phyloP scores from a whole-genome alignment of 64 coral and sea anemone species.

The Actinia equina region DNA sequence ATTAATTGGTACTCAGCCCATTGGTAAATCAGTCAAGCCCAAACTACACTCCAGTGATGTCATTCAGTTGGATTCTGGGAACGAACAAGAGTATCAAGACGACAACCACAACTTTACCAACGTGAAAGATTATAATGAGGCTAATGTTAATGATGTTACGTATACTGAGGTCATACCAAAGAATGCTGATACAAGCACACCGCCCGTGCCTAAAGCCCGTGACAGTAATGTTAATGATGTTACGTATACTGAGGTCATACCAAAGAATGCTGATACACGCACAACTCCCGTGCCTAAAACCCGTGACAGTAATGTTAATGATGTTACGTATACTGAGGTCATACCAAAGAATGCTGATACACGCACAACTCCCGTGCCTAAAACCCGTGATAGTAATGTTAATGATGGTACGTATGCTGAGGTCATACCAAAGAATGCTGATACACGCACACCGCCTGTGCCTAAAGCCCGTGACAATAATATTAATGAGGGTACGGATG shows the following conservation, averaged over 20 bases:
- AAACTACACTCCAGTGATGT: background rate
- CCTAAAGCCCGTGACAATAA: constrained; percentile 3
- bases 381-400: constrained; percentile 8
- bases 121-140: background rate
- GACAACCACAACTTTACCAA: constrained; percentile 10
- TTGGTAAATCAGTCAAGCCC: background rate
- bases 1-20: constrained; percentile 9
- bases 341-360: background rate
- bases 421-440: background rate
- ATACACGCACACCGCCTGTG: background rate
- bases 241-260: background rate
- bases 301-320: background rate
- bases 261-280: background rate
- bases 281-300: constrained; percentile 14
- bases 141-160: background rate
- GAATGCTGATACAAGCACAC: background rate
- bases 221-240: background rate
- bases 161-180: background rate
- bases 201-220: constrained; percentile 25
- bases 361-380: constrained; percentile 3
- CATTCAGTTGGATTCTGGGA: background rate
- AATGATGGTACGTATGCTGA: background rate
- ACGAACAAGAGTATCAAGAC: background rate
- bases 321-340: background rate
- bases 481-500: background rate